Evolutionary conservation across 2,797 vertebrate genomes (phyloP).

Genomic region (Falco naumanni): DNA sequence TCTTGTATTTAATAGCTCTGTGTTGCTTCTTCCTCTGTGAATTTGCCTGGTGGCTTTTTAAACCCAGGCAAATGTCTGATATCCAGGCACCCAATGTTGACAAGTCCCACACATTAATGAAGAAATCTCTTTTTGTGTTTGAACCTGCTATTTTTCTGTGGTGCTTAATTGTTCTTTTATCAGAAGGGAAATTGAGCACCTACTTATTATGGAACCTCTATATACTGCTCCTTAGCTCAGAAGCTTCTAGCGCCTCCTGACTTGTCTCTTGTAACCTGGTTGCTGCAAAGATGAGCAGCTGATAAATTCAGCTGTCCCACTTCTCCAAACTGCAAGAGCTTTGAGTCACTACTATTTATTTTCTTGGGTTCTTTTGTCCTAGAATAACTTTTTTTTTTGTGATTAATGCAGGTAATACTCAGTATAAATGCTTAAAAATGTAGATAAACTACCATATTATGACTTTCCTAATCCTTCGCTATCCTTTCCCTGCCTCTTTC

Average conservation of each 20-base stretch:
- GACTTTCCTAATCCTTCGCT: neutral
- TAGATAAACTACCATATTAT: neutral
- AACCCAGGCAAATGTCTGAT: neutral
- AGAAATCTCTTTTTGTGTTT: neutral
- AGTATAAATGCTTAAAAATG: neutral
- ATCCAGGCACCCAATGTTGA: fast-evolving
- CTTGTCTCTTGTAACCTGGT: neutral
- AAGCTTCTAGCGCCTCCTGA: neutral
- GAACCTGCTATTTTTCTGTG: neutral
- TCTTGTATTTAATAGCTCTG: neutral
- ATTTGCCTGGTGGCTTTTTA: neutral
- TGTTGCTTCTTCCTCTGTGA: neutral
- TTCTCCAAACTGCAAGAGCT: neutral
- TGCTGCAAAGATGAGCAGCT: neutral
- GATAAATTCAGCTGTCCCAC: neutral
- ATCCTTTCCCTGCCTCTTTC: neutral
- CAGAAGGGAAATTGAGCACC: neutral
- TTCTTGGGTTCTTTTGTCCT: neutral
- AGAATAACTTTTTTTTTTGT: neutral
- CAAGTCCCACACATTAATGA: neutral
- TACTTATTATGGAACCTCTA: neutral
- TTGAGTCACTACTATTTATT: neutral
- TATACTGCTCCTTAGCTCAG: neutral
- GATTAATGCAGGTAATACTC: neutral
- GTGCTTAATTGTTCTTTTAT: neutral